These are phyloP conservation scores for Colossoma macropomum DNA, from an alignment of 2,113 vertebrate genomes.

Conservation along the genomic window DNA sequence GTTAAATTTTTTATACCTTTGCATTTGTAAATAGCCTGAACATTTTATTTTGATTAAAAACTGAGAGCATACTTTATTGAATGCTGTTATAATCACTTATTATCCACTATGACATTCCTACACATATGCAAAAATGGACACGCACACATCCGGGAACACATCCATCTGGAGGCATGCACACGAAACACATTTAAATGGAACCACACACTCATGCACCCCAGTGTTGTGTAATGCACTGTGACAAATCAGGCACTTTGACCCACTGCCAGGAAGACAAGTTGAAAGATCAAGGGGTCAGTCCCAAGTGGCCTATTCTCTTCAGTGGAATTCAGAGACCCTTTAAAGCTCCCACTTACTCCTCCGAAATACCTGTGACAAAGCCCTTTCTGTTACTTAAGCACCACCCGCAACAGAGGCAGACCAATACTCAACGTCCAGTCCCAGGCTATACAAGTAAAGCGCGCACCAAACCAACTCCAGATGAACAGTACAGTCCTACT, in stretches of 20 bases:
- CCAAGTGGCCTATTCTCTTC: constrained; percentile 57
- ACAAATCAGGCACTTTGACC: constrained; percentile 43
- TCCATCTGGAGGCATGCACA: background rate
- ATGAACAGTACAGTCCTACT: too few species aligned
- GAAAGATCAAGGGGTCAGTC: constrained; percentile 60
- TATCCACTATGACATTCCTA: too few species aligned
- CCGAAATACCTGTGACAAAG: constrained; percentile 48
- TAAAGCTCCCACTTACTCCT: constrained; percentile 42
- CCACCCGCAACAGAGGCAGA: background rate
- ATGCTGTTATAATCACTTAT: too few species aligned
- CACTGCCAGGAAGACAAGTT: constrained; percentile 11
- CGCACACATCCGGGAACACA: background rate
- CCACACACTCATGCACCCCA: background rate
- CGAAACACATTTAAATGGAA: background rate
- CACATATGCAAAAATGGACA: background rate
- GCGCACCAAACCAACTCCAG: too few species aligned
- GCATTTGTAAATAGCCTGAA: too few species aligned
- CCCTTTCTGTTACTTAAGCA: constrained; percentile 4
- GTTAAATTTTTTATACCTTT: too few species aligned
- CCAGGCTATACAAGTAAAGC: background rate
- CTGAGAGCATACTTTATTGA: too few species aligned
- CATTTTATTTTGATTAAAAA: too few species aligned
- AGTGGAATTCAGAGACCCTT: constrained; percentile 50
- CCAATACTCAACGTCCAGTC: background rate
- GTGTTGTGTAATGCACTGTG: constrained; percentile 16